Evolutionary conservation across 2,797 vertebrate species (phyloP).

Genomic region (Rhinogobio ventralis): DNA sequence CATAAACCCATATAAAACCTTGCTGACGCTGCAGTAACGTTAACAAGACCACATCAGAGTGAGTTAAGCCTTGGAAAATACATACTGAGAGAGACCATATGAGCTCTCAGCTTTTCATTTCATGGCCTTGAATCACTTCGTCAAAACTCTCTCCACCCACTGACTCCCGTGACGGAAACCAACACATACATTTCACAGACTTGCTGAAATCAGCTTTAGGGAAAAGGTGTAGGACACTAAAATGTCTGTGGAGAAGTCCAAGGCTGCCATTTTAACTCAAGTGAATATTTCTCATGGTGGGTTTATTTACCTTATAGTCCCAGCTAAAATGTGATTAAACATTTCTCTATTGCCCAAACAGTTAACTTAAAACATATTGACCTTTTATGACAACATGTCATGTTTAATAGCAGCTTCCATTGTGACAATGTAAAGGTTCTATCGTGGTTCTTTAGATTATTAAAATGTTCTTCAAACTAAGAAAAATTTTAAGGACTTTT

Average conservation of each 20-base stretch:
- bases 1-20: conserved; percentile 43
- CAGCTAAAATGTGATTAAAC: not conserved
- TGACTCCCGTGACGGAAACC: conserved; percentile 43
- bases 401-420: not conserved
- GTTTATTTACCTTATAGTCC: not conserved
- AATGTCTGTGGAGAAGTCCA: not conserved
- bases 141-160: conserved; percentile 41
- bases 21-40: conserved; percentile 34
- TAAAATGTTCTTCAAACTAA: too few species aligned
- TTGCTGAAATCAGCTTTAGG: conserved; percentile 50
- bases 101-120: conserved; percentile 44
- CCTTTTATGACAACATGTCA: not conserved
- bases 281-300: not conserved
- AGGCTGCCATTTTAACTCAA: not conserved
- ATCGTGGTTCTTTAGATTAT: too few species aligned
- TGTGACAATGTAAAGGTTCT: too few species aligned
- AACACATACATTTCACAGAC: conserved; percentile 18
- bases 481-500: too few species aligned
- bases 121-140: conserved; percentile 52
- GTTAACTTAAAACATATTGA: not conserved
- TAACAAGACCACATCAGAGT: conserved; percentile 56
- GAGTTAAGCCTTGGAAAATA: conserved; percentile 35
- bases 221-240: conserved; percentile 19
- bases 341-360: not conserved
- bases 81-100: conserved; percentile 48